Evolutionary conservation across 2,888 invertebrate genomes (phyloP).

Genomic region (Camponotus fellah): DNA sequence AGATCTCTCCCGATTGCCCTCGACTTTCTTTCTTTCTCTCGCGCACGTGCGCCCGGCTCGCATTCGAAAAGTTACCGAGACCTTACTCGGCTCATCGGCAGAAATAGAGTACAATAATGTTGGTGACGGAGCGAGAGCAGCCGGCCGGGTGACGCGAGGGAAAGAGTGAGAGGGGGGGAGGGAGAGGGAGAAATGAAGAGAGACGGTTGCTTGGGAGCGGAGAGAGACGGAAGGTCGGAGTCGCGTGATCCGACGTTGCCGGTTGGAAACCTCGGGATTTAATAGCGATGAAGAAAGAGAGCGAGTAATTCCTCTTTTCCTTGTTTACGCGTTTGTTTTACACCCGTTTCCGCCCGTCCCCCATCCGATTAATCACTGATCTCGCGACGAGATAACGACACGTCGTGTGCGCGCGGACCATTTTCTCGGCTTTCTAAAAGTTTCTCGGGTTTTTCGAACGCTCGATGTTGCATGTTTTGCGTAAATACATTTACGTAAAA

Average conservation of each 20-base stretch:
- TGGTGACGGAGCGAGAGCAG: background rate
- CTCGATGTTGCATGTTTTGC: too few relatives aligned
- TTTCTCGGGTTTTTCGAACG: background rate
- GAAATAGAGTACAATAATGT: constrained; percentile 62
- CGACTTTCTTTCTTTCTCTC: constrained; percentile 8
- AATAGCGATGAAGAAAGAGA: constrained; percentile 11
- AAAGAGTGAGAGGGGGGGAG: background rate
- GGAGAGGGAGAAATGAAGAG: background rate
- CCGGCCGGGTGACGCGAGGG: background rate
- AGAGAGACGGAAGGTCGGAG: background rate
- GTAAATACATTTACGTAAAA: background rate
- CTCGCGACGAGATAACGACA: constrained; percentile 24
- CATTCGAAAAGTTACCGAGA: constrained; percentile 63
- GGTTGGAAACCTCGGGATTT: constrained; percentile 26
- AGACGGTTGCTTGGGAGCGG: background rate
- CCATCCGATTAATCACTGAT: constrained; percentile 28
- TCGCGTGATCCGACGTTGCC: constrained; percentile 42
- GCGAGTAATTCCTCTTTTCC: background rate
- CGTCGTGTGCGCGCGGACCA: background rate
- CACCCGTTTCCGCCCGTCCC: background rate
- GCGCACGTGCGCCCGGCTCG: constrained; percentile 42
- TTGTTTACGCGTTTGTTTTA: constrained; percentile 25
- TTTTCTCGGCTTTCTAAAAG: constrained; percentile 10
- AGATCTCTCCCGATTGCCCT: background rate
- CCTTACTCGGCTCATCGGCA: constrained; percentile 50